phyloP scores from a whole-genome alignment of 2,888 invertebrate species.

The Morinoia aosen region DNA sequence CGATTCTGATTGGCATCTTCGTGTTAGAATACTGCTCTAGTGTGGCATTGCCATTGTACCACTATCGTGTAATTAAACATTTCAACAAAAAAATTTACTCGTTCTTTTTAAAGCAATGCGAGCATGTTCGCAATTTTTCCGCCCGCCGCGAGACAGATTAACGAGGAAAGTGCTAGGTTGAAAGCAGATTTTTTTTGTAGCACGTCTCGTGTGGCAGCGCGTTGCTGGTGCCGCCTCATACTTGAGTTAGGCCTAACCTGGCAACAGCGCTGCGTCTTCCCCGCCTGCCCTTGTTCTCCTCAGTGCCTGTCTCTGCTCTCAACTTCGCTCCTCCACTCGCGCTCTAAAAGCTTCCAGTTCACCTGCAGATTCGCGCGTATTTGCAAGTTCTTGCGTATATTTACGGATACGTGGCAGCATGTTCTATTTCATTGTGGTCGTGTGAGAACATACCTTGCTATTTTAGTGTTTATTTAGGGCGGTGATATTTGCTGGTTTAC shows the following conservation, averaged over 20 bases:
- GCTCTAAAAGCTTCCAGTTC: not conserved
- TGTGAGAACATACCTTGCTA: too few relatives aligned
- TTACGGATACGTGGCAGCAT: too few relatives aligned
- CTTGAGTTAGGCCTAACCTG: constrained; percentile 32
- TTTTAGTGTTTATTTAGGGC: too few relatives aligned
- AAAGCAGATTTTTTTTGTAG: not conserved
- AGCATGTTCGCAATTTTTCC: too few relatives aligned
- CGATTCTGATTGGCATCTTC: not conserved
- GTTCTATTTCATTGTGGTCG: too few relatives aligned
- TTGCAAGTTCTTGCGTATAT: too few relatives aligned
- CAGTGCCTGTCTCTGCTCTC: not conserved
- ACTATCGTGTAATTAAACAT: not conserved
- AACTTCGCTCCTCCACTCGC: not conserved
- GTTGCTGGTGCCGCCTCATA: not conserved
- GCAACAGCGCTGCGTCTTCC: not conserved
- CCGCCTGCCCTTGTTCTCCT: not conserved
- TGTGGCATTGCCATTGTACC: not conserved
- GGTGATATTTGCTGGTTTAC: too few relatives aligned
- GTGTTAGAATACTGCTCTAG: not conserved
- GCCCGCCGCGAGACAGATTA: not conserved
- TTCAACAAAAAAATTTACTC: too few relatives aligned
- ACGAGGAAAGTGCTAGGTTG: not conserved
- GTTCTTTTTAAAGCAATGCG: too few relatives aligned
- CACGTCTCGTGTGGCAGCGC: not conserved
- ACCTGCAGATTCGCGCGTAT: too few relatives aligned